A percentile compares a stretch with the other conserved stretches of the same genome.
Evolutionary conservation across 92 coral and sea anemone species (phyloP).

Genomic region (Actinostola sp.): DNA sequence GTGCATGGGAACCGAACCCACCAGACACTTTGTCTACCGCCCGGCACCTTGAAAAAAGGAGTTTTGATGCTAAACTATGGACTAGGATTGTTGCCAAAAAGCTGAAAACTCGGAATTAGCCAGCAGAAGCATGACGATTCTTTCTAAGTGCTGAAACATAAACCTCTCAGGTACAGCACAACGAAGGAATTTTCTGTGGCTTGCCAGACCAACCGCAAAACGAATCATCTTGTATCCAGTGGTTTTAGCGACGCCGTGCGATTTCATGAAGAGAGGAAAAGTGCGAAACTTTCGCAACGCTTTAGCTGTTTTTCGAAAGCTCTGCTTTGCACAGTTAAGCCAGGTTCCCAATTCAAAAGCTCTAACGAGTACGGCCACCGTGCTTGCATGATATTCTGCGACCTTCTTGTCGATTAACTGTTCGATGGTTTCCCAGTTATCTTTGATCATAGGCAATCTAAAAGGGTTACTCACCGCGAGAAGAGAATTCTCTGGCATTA

Average conservation of each 20-base stretch:
- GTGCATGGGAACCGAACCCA: too few relatives aligned
- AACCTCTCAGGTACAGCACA: slow-evolving; percentile 25
- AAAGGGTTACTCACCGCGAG: slow-evolving; percentile 9
- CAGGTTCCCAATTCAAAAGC: slow-evolving; percentile 22
- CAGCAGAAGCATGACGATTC: slow-evolving; percentile 8
- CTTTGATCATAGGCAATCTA: slow-evolving; percentile 5
- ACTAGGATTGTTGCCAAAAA: slow-evolving; percentile 6
- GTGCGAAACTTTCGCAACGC: slow-evolving; percentile 13
- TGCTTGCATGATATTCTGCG: neutral
- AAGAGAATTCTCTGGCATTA: slow-evolving; percentile 11
- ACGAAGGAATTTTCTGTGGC: slow-evolving; percentile 11
- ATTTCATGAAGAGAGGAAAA: slow-evolving; percentile 14
- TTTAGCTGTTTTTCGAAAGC: slow-evolving; percentile 20
- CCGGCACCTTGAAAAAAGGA: too few relatives aligned
- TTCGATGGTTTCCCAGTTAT: slow-evolving; percentile 23
- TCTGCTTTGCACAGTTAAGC: slow-evolving; percentile 18
- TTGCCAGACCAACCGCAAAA: slow-evolving; percentile 9
- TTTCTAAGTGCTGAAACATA: slow-evolving; percentile 19
- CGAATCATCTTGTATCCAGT: slow-evolving; percentile 28
- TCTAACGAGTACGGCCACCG: slow-evolving; percentile 20
- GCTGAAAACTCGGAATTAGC: slow-evolving; percentile 1
- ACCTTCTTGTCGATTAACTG: slow-evolving; percentile 1
- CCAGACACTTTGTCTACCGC: too few relatives aligned
- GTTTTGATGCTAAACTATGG: too few relatives aligned
- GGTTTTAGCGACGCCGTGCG: slow-evolving; percentile 31